Evolutionary conservation across 1,140 invertebrate species (phyloP), one percentile per base, ranked within the genome.

Genomic region (Drosophila mayri): DNA sequence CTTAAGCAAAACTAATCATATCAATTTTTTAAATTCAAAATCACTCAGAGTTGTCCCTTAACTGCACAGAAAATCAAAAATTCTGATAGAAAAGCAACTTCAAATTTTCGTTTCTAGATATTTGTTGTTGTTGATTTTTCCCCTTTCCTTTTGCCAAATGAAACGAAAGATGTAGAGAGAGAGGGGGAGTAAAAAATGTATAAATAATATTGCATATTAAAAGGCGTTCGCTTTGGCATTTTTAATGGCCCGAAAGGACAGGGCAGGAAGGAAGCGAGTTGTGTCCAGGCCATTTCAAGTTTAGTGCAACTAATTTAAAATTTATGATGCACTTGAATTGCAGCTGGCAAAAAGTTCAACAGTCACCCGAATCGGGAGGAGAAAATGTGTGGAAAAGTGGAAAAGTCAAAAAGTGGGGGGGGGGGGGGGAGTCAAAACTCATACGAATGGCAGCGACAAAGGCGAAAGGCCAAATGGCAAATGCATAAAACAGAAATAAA

Each of bases 261-360:
- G 16, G 22, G 2, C 37, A 62, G n/a, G 16, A 20, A 52, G 41
- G 12, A 38, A n/a, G 55, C 20, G 1, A 10, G 25, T 30, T 55
- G 44, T 77, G 43, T 58, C 63, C 57, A 62, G 59, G 35, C 32
- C 52, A 73, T 72, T 61, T 64, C 61, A 76, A 72, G 71, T 83
- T 84, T 85, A 66, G 64, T 64, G 63, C 60, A 84, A 63, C 77
- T 85, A 67, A 84, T 84, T 73, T 81, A 84, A 85, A 81, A 84
- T 84, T 85, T 84, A 84, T 84, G 81, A 85, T 84, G 81, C 81
- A 85, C 76, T 84, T 80, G 72, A 81, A 64, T 67, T 79, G 72
- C 72, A 76, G 61, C 61, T 76, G 65, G 58, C 76, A 83, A 70
- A 76, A 84, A 81, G 72, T 72, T 73, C 54, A 72, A 72, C 67